Percentiles rank a stretch among this genome's conserved stretches.
Conservation (phyloP, 2,888 invertebrate genomes). For the Anticlea derivata region DNA sequence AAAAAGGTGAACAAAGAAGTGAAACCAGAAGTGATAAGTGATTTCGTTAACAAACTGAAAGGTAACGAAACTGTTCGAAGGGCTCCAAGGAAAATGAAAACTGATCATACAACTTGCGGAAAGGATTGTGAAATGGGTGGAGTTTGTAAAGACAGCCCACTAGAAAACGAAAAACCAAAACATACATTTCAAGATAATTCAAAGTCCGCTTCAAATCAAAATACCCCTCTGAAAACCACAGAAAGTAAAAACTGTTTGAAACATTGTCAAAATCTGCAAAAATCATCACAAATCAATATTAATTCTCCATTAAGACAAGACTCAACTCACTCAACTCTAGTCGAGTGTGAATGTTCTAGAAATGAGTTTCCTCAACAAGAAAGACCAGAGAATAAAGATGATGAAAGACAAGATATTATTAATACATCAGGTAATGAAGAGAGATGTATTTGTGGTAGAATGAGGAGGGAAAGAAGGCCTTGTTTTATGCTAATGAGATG, state of each 20-base stretch:
- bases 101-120: not conserved
- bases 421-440: too few species aligned
- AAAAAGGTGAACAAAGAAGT: conserved; percentile 46
- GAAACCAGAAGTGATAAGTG: conserved; percentile 38
- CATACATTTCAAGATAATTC: not conserved
- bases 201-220: not conserved
- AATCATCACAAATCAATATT: not conserved
- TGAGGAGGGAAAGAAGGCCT: not conserved
- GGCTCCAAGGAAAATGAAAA: conserved; percentile 15
- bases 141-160: not conserved
- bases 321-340: not conserved
- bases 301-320: not conserved
- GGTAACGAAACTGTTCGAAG: conserved; percentile 44
- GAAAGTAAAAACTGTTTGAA: not conserved
- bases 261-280: not conserved
- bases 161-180: not conserved
- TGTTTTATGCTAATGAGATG: conserved; percentile 13
- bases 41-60: conserved; percentile 50
- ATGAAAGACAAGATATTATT: too few species aligned
- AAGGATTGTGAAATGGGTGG: not conserved
- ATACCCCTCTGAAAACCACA: not conserved
- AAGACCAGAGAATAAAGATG: not conserved
- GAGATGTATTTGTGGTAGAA: conserved; percentile 8
- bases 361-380: not conserved
- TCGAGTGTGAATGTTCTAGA: conserved; percentile 1